These are phyloP conservation scores for Polypedilum pembai DNA, from an alignment of 1,140 invertebrate species.

Conservation along the genomic window DNA sequence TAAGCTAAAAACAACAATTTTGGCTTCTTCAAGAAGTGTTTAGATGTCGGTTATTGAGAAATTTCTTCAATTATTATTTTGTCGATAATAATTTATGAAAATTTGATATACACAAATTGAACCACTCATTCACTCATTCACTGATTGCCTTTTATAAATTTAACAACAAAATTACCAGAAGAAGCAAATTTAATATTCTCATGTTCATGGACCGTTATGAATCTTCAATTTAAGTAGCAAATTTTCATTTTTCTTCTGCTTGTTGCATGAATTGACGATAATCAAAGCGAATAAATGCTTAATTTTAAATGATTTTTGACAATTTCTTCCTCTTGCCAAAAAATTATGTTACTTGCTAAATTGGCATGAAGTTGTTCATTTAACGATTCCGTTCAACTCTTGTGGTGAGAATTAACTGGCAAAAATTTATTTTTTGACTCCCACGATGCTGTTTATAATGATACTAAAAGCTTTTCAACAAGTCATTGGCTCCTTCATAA, in stretches of 20 bases:
- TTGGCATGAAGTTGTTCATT: too few species aligned
- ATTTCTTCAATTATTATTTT: too few species aligned
- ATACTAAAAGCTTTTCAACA: not conserved
- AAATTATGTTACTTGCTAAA: too few species aligned
- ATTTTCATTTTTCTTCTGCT: not conserved
- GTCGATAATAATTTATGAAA: not conserved
- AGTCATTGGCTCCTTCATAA: slow-evolving; percentile 6
- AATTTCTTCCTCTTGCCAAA: not conserved
- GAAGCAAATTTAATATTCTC: slow-evolving; percentile 3
- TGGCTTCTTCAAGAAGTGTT: too few species aligned
- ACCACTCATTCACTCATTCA: not conserved
- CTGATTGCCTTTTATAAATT: not conserved
- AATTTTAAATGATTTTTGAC: not conserved
- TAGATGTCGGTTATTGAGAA: too few species aligned
- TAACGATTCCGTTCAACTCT: too few species aligned
- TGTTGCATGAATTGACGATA: not conserved
- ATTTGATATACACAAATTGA: not conserved
- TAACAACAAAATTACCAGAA: too few species aligned
- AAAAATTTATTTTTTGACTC: too few species aligned
- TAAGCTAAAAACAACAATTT: too few species aligned
- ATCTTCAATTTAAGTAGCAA: not conserved
- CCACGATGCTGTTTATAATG: too few species aligned
- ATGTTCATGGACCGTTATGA: not conserved
- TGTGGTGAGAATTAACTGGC: too few species aligned
- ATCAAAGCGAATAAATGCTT: not conserved